Evolutionary conservation across 2,888 invertebrate species (phyloP).

Genomic region (Drosophila quinaria): DNA sequence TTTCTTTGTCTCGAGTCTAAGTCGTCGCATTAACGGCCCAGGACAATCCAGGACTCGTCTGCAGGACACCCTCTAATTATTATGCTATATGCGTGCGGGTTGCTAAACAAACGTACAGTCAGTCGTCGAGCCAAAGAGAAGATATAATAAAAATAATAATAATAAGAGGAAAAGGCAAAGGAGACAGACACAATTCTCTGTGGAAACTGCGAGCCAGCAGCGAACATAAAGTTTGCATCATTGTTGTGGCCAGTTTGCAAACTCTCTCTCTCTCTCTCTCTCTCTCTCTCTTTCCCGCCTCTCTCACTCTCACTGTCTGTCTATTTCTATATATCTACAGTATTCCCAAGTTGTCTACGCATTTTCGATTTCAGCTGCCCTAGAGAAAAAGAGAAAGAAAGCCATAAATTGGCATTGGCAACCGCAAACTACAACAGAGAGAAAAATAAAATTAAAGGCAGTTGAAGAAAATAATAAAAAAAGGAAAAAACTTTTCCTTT

Average conservation of each 20-base stretch:
- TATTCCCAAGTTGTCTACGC: constrained; percentile 68
- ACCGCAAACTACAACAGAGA: constrained; percentile 47
- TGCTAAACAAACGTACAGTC: constrained; percentile 70
- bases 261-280: constrained; percentile 2
- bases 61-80: constrained; percentile 78
- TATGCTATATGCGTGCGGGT: constrained; percentile 78
- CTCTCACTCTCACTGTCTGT: not conserved
- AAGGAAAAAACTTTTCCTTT: constrained; percentile 72
- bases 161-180: constrained; percentile 9
- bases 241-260: constrained; percentile 43
- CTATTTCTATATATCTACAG: constrained; percentile 21
- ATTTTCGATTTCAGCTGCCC: constrained; percentile 77
- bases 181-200: constrained; percentile 19
- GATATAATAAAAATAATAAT: constrained; percentile 63
- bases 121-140: constrained; percentile 37
- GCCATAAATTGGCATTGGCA: constrained; percentile 78
- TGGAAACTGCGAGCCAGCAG: constrained; percentile 30
- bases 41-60: constrained; percentile 43
- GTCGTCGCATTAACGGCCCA: constrained; percentile 63
- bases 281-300: constrained; percentile 2
- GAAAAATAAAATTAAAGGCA: constrained; percentile 12
- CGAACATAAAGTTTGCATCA: constrained; percentile 30
- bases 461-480: constrained; percentile 15
- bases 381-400: constrained; percentile 27
- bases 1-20: constrained; percentile 45